These are phyloP conservation scores for Hemitrygon akajei DNA, from an alignment of 2,797 vertebrate genomes.

Conservation along the genomic window DNA sequence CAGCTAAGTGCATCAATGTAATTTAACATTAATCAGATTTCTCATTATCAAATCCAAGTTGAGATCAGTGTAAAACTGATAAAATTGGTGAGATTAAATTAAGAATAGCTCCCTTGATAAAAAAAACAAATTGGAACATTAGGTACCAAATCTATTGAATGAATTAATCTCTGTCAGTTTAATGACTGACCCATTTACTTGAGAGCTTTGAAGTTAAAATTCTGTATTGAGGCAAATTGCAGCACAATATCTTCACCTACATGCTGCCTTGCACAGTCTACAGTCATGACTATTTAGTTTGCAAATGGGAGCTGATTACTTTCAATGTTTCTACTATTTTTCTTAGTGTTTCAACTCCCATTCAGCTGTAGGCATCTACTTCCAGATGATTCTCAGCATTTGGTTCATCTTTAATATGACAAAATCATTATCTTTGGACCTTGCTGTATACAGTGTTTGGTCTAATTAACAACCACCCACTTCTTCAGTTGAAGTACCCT, in stretches of 20 bases:
- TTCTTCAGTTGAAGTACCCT: neutral
- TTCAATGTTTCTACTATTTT: neutral
- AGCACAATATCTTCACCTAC: neutral
- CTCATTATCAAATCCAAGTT: neutral
- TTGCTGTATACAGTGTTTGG: too few species aligned
- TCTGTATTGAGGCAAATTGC: neutral
- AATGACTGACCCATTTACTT: neutral
- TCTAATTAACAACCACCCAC: neutral
- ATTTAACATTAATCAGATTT: neutral
- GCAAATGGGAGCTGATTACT: neutral
- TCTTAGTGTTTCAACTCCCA: neutral
- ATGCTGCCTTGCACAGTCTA: neutral
- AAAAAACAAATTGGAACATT: neutral
- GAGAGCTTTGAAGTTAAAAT: neutral
- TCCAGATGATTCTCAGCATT: neutral
- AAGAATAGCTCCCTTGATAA: neutral
- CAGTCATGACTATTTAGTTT: neutral
- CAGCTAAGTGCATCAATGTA: neutral
- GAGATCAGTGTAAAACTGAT: neutral
- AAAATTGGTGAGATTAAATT: conserved; percentile 7
- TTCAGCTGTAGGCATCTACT: neutral
- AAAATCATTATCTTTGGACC: neutral
- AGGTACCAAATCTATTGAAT: neutral
- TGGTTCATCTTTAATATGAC: neutral
- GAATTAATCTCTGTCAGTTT: neutral